A percentile compares a stretch with the other conserved stretches of the same genome.
These are phyloP conservation scores for Aleiodes leptofemur DNA, from an alignment of 2,888 invertebrate genomes.

Conservation along the genomic window DNA sequence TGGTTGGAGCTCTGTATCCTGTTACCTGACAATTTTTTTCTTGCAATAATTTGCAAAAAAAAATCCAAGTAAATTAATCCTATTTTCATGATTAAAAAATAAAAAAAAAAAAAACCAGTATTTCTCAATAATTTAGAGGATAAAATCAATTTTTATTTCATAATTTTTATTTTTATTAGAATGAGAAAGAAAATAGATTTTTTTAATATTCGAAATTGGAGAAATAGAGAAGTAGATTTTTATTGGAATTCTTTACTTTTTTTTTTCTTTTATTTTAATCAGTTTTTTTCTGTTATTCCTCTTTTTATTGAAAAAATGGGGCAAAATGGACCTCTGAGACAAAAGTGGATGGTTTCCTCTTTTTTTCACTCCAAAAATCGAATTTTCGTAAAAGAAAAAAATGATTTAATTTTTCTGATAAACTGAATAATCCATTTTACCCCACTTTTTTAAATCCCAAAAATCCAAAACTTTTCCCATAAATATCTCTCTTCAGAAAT, in stretches of 20 bases:
- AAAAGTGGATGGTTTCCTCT: too few relatives aligned
- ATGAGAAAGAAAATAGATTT: slow-evolving; percentile 19
- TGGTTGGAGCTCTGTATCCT: slow-evolving; percentile 38
- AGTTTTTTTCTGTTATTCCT: too few relatives aligned
- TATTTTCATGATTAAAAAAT: neutral
- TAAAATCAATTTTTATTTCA: slow-evolving; percentile 5
- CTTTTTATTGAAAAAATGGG: too few relatives aligned
- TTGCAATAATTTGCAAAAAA: neutral
- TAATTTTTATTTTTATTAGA: slow-evolving; percentile 14
- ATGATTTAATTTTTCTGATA: too few relatives aligned
- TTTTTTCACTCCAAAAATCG: too few relatives aligned
- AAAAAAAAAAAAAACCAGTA: neutral
- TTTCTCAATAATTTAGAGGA: neutral
- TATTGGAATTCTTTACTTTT: too few relatives aligned
- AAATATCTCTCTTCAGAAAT: slow-evolving; percentile 62
- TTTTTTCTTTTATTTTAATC: too few relatives aligned
- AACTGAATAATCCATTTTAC: slow-evolving; percentile 14
- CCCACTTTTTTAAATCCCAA: slow-evolving; percentile 29
- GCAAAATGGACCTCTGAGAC: too few relatives aligned
- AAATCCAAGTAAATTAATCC: neutral
- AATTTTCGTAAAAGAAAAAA: too few relatives aligned
- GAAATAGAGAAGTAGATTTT: too few relatives aligned
- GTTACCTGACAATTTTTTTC: slow-evolving; percentile 21
- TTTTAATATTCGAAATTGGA: too few relatives aligned
- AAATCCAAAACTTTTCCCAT: slow-evolving; percentile 33